Evolutionary conservation across 1,140 invertebrate genomes (phyloP).

Genomic region (Glomeris maerens): DNA sequence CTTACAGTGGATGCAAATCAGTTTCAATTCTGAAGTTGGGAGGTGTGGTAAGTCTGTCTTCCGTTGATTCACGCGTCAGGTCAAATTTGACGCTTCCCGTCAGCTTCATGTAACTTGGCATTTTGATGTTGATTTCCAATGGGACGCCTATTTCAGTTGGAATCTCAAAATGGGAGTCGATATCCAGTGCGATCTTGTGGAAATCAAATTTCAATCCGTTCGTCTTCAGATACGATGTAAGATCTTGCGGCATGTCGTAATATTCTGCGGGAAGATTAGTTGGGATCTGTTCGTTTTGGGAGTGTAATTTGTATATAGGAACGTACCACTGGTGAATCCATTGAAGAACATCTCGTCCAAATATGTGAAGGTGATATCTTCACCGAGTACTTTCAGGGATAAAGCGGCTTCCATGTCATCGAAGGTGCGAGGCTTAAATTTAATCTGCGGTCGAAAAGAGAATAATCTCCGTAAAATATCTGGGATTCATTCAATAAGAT

Average conservation of each 20-base stretch:
- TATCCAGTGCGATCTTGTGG: conserved; percentile 11
- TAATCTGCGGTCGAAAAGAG: no score
- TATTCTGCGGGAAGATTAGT: neutral
- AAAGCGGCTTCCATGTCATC: neutral
- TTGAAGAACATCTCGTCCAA: conserved; percentile 2
- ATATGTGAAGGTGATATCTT: conserved; percentile 7
- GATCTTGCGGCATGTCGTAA: neutral
- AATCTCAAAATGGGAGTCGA: conserved; percentile 13
- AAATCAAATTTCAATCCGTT: conserved; percentile 1
- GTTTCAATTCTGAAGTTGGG: conserved; percentile 7
- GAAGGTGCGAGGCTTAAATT: no score
- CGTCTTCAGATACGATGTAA: neutral
- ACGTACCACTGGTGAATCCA: neutral
- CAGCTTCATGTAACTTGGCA: conserved; percentile 7
- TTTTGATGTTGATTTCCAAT: conserved; percentile 13
- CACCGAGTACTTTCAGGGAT: conserved; percentile 2
- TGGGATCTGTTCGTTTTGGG: neutral
- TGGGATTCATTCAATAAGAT: no score
- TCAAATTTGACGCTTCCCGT: conserved; percentile 15
- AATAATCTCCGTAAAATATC: no score
- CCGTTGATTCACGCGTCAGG: conserved; percentile 13
- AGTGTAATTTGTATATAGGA: neutral
- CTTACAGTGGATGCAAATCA: conserved; percentile 14
- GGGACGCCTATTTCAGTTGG: conserved; percentile 17
- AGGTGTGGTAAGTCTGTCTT: conserved; percentile 12